These are phyloP conservation scores for Paradoxurus hermaphroditus DNA, from an alignment of 2,113 vertebrate genomes.

Conservation along the genomic window DNA sequence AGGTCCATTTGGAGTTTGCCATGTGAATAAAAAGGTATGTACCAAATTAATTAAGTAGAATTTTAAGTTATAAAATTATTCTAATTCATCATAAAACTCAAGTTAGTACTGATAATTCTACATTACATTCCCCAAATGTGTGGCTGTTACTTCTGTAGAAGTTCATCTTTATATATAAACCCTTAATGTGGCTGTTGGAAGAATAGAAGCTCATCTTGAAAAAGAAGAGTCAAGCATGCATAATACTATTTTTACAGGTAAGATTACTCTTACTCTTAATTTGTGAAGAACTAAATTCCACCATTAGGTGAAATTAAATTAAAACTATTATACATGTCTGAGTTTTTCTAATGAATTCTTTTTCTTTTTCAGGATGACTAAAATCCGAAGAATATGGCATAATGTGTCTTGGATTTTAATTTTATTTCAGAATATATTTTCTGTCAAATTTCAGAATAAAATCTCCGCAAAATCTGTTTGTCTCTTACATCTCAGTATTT, in stretches of 20 bases:
- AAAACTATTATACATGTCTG: background rate
- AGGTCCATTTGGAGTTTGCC: background rate
- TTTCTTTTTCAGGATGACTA: constrained; percentile 40
- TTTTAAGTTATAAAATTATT: constrained; percentile 16
- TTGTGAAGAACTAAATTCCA: background rate
- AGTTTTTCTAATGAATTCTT: constrained; percentile 2
- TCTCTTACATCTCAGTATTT: background rate
- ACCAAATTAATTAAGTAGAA: constrained; percentile 4
- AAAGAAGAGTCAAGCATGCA: background rate
- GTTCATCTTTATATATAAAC: background rate
- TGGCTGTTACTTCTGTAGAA: background rate
- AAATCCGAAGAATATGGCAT: constrained; percentile 16
- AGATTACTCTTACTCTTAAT: background rate
- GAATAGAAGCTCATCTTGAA: background rate
- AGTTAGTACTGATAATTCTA: background rate
- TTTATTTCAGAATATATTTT: constrained; percentile 33
- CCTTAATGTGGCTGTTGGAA: background rate
- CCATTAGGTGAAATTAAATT: no score
- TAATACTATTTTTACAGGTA: constrained; percentile 33
- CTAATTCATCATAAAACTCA: constrained; percentile 11
- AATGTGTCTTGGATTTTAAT: background rate
- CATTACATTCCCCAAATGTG: background rate
- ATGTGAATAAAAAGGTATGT: constrained; percentile 31
- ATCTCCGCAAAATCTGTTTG: background rate
- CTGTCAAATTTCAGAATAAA: constrained; percentile 52